Evolutionary conservation across 30 jellyfish, hydroid and myxozoan species (phyloP).

Genomic region (Aurelia aurita): DNA sequence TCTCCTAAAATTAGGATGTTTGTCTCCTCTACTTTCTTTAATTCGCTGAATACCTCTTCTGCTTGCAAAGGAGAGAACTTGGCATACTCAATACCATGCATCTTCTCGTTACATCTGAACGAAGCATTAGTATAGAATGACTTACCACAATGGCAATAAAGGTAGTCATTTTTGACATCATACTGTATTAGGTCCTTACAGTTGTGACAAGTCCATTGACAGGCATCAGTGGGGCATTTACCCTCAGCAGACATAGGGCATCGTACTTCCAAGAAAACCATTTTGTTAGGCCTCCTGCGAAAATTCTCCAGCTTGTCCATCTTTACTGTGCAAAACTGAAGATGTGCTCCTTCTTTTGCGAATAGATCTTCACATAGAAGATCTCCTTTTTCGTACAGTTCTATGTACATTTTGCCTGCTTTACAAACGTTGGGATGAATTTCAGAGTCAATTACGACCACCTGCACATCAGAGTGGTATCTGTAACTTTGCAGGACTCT

Average conservation of each 20-base stretch:
- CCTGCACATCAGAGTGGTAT: neutral
- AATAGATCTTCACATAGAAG: constrained; percentile 52
- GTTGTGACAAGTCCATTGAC: constrained; percentile 39
- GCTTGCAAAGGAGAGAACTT: neutral
- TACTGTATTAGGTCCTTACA: constrained; percentile 59
- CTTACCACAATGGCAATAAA: constrained; percentile 64
- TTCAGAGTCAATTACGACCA: constrained; percentile 42
- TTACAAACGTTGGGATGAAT: neutral
- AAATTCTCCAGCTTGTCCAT: constrained; percentile 2
- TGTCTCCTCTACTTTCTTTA: constrained; percentile 36
- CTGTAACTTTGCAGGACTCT: neutral
- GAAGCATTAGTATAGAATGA: neutral
- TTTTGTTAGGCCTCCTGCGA: constrained; percentile 26
- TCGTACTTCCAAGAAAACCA: constrained; percentile 36
- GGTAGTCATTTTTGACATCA: constrained; percentile 20
- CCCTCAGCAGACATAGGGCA: constrained; percentile 59
- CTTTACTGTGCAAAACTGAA: constrained; percentile 19
- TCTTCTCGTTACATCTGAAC: constrained; percentile 52
- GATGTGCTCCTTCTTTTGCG: constrained; percentile 52
- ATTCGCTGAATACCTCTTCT: constrained; percentile 10
- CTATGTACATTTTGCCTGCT: constrained; percentile 32
- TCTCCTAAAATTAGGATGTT: constrained; percentile 60
- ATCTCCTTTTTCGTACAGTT: constrained; percentile 40
- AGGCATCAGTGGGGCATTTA: constrained; percentile 24
- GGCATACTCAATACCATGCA: constrained; percentile 44